Conservation (phyloP, 2,113 vertebrate species). For the Cervus canadensis region DNA sequence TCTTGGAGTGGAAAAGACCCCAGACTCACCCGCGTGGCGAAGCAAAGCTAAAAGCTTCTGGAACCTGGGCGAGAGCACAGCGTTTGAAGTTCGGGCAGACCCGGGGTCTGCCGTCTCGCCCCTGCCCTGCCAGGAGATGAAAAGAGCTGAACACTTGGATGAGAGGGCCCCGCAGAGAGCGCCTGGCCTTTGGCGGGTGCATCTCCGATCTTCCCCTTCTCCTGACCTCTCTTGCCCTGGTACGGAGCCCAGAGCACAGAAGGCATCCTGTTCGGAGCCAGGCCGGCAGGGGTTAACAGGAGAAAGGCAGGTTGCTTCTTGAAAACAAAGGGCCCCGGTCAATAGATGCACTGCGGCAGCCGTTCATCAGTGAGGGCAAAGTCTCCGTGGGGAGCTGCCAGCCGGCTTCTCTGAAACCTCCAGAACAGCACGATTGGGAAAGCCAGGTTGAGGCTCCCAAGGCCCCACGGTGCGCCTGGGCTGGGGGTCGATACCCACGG, state of each 20-base stretch:
- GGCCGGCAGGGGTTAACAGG: constrained; percentile 50
- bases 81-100: not conserved
- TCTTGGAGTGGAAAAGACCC: not conserved
- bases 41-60: not conserved
- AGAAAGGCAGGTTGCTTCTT: not conserved
- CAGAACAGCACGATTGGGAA: not conserved
- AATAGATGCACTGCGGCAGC: not conserved
- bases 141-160: not conserved
- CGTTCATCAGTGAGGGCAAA: constrained; percentile 44
- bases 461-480: not conserved
- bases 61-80: not conserved
- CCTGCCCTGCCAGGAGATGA: not conserved
- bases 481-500: not conserved
- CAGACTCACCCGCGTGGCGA: not conserved
- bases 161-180: not conserved
- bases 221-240: not conserved
- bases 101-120: not conserved
- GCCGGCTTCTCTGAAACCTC: not conserved
- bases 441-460: not conserved
- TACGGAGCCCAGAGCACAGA: not conserved
- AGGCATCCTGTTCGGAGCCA: not conserved
- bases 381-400: not conserved
- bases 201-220: not conserved
- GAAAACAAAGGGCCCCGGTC: constrained; percentile 43
- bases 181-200: not conserved